Base-by-base conservation (phyloP, 2,113 vertebrate species). In the Kryptolebias marmoratus region DNA sequence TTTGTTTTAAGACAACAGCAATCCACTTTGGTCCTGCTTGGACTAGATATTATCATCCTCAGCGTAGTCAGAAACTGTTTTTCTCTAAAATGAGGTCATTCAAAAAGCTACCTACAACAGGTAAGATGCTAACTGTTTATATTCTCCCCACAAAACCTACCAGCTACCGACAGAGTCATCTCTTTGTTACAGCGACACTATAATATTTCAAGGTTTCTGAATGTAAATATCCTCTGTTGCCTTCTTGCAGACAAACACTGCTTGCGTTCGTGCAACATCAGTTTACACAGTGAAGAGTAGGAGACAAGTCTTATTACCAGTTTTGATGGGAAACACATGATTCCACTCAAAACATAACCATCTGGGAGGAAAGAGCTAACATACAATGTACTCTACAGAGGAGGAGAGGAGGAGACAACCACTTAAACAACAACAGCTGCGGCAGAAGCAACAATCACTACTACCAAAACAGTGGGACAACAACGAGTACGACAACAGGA, bases 401-500 rank as follows among this genome's bases (percentile, higher is more conserved):
- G 79, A 86, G 74, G 85, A 76, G 87, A 79, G 85, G 79, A 95
- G 94, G 90, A 91, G 85, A 95, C 94, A 90, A 95, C 93, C 88
- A 91, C 86, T 81, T 55, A 52, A 83, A 88, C 83, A 76, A 83
- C 68, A 71, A 95, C 90, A 94, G 94, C 94, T 93, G 94, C 92
- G 59, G 81, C 79, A 84, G 88, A 83, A 81, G 87, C 86, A 88
- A 90, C 87, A 83, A 94, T 93, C 93, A 93, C 95, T 87, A 93
- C 90, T 75, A 90, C 81, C 85, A 87, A 88, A 81, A 89, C 88
- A 88, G 78, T 83, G 94, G 91, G 94, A 95, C 95, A 94, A 91
- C 88, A 82, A 88, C 81, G 53, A 93, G 92, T 89, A 95, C 92
- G 60, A 96, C 94, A 94, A 94, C 87, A 92, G 88, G 94, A 94